These are phyloP conservation scores for Silurus aristotelis DNA, from an alignment of 2,797 vertebrate species.

Conservation along the genomic window DNA sequence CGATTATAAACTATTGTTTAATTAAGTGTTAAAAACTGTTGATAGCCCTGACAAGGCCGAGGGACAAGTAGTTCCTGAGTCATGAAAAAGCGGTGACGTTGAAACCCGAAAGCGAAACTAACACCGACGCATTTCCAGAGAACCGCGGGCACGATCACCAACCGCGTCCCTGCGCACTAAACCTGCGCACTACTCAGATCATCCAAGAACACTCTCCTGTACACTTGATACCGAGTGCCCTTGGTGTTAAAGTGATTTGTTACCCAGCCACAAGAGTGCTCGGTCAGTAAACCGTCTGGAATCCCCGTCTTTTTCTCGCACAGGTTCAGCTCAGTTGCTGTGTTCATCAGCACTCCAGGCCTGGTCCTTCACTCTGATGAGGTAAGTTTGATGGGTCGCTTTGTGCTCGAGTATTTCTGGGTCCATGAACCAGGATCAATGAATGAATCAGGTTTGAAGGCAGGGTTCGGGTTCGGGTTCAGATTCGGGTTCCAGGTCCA, in stretches of 20 bases:
- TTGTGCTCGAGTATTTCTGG: background rate
- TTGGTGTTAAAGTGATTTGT: background rate
- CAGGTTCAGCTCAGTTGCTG: background rate
- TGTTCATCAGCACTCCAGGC: background rate
- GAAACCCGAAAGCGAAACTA: conserved; percentile 72
- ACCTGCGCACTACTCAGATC: background rate
- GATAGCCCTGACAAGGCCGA: no score
- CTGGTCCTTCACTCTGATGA: background rate
- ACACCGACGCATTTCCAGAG: conserved; percentile 62
- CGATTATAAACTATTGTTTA: no score
- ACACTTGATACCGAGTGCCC: background rate
- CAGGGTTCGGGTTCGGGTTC: background rate
- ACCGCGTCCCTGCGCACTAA: background rate
- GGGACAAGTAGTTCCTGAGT: no score
- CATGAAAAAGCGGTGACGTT: conserved; percentile 53
- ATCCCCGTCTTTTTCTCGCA: background rate
- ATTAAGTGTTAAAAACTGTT: no score
- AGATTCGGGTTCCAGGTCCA: no score
- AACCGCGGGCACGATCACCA: conserved; percentile 41
- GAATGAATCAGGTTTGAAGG: background rate
- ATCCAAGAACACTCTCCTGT: no score
- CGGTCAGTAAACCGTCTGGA: background rate
- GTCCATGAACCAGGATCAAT: background rate
- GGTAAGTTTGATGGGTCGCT: background rate
- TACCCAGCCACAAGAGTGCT: background rate